Evolutionary conservation across 2,888 invertebrate genomes (phyloP).

Genomic region (Chouioia cunea): DNA sequence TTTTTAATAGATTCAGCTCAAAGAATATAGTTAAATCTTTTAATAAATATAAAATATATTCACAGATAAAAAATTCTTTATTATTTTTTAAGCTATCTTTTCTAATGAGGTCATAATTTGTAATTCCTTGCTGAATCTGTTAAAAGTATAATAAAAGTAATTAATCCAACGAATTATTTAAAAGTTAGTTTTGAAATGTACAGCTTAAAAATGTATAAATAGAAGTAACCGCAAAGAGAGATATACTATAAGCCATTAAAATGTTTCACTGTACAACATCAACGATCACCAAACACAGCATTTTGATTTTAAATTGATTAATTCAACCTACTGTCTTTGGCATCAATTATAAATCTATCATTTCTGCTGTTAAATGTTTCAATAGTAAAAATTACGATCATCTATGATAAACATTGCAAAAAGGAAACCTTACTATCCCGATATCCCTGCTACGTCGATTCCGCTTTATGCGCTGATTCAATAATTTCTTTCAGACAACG

Average conservation of each 20-base stretch:
- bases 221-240: slow-evolving; percentile 36
- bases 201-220: slow-evolving; percentile 45
- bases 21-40: not conserved
- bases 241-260: slow-evolving; percentile 30
- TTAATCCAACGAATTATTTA: slow-evolving; percentile 33
- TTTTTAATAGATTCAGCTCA: slow-evolving; percentile 33
- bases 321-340: slow-evolving; percentile 47
- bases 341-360: slow-evolving; percentile 38
- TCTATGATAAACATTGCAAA: slow-evolving; percentile 42
- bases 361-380: slow-evolving; percentile 31
- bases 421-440: slow-evolving; percentile 21
- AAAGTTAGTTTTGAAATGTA: slow-evolving; percentile 38
- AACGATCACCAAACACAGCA: slow-evolving; percentile 37
- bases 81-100: not conserved
- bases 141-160: slow-evolving; percentile 29
- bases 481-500: slow-evolving; percentile 95
- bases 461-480: slow-evolving; percentile 74
- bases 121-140: slow-evolving; percentile 29
- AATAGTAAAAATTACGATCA: slow-evolving; percentile 33
- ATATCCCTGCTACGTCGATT: slow-evolving; percentile 64
- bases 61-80: slow-evolving; percentile 20
- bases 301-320: slow-evolving; percentile 33
- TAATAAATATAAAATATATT: slow-evolving; percentile 13
- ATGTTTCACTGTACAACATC: slow-evolving; percentile 30
- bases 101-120: not conserved